These are phyloP conservation scores for Chlamydotis undulata DNA, from an alignment of 2,113 vertebrate genomes.

Conservation along the genomic window DNA sequence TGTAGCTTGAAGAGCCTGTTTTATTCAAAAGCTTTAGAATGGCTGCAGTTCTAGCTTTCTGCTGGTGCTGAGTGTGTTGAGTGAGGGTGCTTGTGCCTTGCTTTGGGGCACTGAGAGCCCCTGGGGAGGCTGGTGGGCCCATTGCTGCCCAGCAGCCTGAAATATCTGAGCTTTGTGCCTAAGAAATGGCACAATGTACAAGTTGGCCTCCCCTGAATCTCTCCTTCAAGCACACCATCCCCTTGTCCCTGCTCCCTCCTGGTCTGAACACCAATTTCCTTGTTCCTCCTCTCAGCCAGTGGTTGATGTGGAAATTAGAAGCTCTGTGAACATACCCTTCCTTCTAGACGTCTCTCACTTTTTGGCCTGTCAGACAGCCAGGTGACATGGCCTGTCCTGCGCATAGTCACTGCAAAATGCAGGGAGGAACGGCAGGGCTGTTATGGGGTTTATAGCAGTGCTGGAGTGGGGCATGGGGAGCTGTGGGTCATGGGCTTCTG, in stretches of 20 bases:
- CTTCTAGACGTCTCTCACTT: neutral
- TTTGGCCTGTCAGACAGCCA: too few relatives aligned
- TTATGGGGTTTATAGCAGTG: neutral
- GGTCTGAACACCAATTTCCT: neutral
- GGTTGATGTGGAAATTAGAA: neutral
- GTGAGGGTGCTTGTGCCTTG: neutral
- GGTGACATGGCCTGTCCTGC: neutral
- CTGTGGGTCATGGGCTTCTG: accelerated
- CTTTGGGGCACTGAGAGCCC: neutral
- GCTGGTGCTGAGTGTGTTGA: too few relatives aligned
- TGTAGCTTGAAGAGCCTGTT: neutral
- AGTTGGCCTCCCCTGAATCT: accelerated
- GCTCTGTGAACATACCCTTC: neutral
- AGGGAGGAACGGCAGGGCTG: neutral
- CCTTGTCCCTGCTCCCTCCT: accelerated
- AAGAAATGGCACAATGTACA: accelerated
- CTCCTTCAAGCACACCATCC: neutral
- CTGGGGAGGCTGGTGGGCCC: accelerated
- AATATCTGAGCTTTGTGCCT: neutral
- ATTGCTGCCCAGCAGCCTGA: neutral
- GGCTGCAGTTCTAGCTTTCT: neutral
- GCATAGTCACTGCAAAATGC: accelerated
- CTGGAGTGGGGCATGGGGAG: too few relatives aligned
- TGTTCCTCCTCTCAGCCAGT: neutral
- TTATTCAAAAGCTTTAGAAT: neutral